These are phyloP conservation scores for Oreortyx pictus DNA, from an alignment of 2,797 vertebrate species.

Conservation along the genomic window DNA sequence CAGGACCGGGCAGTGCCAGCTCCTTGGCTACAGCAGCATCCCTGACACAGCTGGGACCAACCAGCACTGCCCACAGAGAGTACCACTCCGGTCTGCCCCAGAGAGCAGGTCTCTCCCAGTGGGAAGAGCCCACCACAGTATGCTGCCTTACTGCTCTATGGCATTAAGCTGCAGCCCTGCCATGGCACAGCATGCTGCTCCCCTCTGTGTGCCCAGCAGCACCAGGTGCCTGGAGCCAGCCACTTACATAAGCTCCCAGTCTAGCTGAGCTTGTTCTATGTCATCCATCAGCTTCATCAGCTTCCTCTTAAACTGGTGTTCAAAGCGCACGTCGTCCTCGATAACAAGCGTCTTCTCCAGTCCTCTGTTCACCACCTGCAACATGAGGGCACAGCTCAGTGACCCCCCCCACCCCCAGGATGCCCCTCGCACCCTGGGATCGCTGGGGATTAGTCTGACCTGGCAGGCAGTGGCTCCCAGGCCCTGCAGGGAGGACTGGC, in stretches of 20 bases:
- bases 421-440: background rate
- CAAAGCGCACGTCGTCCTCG: conserved; percentile 95
- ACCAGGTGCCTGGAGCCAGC: background rate
- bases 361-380: conserved; percentile 86
- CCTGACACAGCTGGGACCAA: background rate
- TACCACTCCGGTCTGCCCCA: background rate
- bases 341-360: conserved; percentile 89
- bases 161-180: background rate
- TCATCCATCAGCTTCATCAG: conserved; percentile 90
- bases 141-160: background rate
- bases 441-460: background rate
- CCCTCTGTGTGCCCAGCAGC: rapidly evolving
- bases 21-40: background rate
- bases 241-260: conserved; percentile 97
- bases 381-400: background rate
- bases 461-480: background rate
- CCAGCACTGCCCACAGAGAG: background rate
- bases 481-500: background rate
- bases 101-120: rapidly evolving
- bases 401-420: rapidly evolving
- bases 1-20: background rate
- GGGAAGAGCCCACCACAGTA: background rate
- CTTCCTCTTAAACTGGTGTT: conserved; percentile 91
- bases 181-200: rapidly evolving
- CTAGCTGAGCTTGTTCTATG: conserved; percentile 84